Evolutionary conservation across 1,140 invertebrate genomes (phyloP), one percentile per base, ranked within the genome.

Genomic region (Dreissena polymorpha): DNA sequence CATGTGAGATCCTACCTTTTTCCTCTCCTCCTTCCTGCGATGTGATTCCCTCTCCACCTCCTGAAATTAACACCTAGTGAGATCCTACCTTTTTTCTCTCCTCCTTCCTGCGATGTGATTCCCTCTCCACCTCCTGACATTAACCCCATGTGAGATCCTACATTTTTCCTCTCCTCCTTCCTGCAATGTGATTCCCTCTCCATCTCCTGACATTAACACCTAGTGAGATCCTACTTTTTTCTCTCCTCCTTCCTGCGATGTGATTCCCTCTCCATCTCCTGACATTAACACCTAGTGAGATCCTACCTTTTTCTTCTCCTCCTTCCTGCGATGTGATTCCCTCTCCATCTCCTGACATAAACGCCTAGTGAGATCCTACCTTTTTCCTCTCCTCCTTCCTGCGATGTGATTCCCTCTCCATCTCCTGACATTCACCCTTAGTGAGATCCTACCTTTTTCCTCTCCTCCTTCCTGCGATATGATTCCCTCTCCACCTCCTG

Each of bases 1-100:
- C n/a, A n/a, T n/a, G n/a, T n/a, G n/a, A n/a, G n/a, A n/a, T 50
- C 16, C 53, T 75, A 91, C 90, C 87, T 91, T 85, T 67, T 91
- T 78, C 73, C 91, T 92, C 64, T 90, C 87, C 60, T 88, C 82
- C 7, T 71, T 25, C 73, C 91, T 81, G 65, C 86, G 86, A 68
- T 89, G 88, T 69, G 83, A 87, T 63, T 91, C 91, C 73, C 77
- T 89, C 72, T 92, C 90, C 63, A 86, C 73, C 69, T 91, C 88
- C 27, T 81, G n/a, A n/a, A n/a, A n/a, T n/a, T n/a, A n/a, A n/a
- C n/a, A n/a, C n/a, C n/a, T n/a, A n/a, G n/a, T n/a, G n/a, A n/a
- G n/a, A n/a, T 50, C 16, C 53, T 75, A 91, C 90, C 87, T 91
- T 85, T 67, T 91, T 78, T 71, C 91, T 92, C 64, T 90, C 87